A percentile compares a stretch with the other conserved stretches of the same genome.
Evolutionary conservation across 1,140 invertebrate species (phyloP).

Genomic region (Cherax quadricarinatus): DNA sequence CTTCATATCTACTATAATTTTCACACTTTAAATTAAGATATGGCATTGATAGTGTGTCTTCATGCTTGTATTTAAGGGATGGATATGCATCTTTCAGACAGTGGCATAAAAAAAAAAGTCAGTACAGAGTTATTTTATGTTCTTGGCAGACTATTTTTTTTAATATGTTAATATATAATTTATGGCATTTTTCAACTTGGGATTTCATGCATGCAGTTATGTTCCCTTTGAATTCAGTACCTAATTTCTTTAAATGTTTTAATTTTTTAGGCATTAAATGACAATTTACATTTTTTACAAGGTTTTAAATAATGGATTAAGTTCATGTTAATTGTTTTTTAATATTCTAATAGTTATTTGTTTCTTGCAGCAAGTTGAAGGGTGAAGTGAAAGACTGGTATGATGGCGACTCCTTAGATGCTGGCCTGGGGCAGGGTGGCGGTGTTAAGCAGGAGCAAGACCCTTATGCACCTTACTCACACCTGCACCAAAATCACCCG

Average conservation of each 20-base stretch:
- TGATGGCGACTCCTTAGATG: slow-evolving; percentile 51
- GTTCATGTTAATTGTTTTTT: not conserved
- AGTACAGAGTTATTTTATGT: no score
- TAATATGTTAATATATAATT: no score
- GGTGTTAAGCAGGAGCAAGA: slow-evolving; percentile 51
- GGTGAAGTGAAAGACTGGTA: slow-evolving; percentile 68
- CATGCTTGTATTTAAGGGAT: no score
- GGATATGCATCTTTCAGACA: no score
- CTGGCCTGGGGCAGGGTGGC: slow-evolving; percentile 10
- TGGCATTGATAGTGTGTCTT: no score
- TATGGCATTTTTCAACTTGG: no score
- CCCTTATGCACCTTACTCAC: slow-evolving; percentile 49
- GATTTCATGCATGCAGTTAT: no score
- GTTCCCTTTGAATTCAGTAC: not conserved
- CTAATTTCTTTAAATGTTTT: no score
- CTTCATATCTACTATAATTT: not conserved
- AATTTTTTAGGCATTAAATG: not conserved
- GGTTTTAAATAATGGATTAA: no score
- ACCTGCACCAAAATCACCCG: slow-evolving; percentile 56
- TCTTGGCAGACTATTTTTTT: no score
- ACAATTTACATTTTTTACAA: not conserved
- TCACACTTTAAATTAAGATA: no score
- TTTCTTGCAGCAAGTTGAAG: slow-evolving; percentile 54
- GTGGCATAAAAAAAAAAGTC: no score
- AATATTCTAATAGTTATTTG: not conserved